Conservation (phyloP, 2,888 invertebrate species). For the Noctua pronuba region DNA sequence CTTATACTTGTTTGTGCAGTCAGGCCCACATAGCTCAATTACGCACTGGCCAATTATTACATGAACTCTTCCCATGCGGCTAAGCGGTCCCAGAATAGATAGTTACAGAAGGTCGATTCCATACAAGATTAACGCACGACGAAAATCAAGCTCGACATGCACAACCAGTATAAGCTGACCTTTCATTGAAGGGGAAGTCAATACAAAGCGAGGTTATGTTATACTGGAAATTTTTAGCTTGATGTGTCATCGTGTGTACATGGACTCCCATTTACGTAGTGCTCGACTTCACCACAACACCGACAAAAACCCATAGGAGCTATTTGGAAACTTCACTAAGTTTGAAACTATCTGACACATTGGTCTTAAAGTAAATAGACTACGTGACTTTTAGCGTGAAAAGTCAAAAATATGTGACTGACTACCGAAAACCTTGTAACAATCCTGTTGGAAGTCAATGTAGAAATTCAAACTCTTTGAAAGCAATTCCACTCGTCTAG, state of each 20-base stretch:
- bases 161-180: neutral
- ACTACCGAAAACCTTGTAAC: neutral
- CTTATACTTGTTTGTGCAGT: constrained; percentile 76
- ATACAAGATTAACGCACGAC: too few relatives aligned
- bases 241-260: neutral
- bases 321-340: neutral
- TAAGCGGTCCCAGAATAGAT: constrained; percentile 32
- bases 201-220: neutral
- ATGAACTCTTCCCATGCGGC: constrained; percentile 79
- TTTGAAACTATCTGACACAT: neutral
- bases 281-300: neutral
- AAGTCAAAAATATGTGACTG: neutral
- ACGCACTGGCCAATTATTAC: constrained; percentile 81
- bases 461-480: neutral
- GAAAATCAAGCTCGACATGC: neutral
- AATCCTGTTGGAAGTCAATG: neutral
- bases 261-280: too few relatives aligned
- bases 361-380: neutral
- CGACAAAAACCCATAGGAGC: neutral
- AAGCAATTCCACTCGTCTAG: neutral
- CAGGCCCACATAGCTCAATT: constrained; percentile 80
- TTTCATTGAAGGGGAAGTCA: neutral
- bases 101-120: neutral
- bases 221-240: neutral
- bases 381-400: neutral